Evolutionary conservation across 2,888 invertebrate genomes (phyloP), one percentile per base, ranked within the genome.

Genomic region (Drosophila lacicola): DNA sequence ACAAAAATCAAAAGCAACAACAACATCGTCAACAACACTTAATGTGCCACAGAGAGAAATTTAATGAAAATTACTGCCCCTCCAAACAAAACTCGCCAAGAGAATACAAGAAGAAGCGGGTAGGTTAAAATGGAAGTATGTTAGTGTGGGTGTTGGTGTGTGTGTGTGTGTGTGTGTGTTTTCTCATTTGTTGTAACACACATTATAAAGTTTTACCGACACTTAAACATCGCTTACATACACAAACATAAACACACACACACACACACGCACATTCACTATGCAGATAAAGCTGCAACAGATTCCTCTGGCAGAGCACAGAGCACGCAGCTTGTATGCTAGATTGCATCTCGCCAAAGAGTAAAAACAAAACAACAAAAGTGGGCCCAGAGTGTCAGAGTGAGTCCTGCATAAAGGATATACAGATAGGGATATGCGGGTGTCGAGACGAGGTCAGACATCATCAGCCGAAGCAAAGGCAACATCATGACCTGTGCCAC

Each of bases 201-300:
- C 75, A 85, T 85, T 83, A 85, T 80, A 85, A 83, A 83, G 70
- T 85, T 83, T 83, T 80, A 67, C 74, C 81, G 78, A 75, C 77
- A 69, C 81, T 75, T 78, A 77, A 81, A 64, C 78, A 79, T 58
- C 72, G 66, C 79, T 77, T 79, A 78, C 79, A 66, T 47, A 66
- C 68, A 76, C 70, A 64, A 63, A 66, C 71, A 80, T 51, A 61
- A 53, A 60, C 64, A 73, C 54, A 50, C 56, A 54, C 34, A 56
- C 44, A 47, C n/a, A n/a, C 44, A 54, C 41, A 45, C 39, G 33
- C 50, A 25, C 36, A 50, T 41, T 49, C 66, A 47, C 63, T 50
- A 50, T 58, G 57, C 62, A 65, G 41, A 47, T 13, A 70, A 61
- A 65, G 63, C 61, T 68, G 64, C 74, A 79, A 73, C 69, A 72